Base-by-base conservation (phyloP, 2,888 invertebrate genomes). In the Molanna angustata region DNA sequence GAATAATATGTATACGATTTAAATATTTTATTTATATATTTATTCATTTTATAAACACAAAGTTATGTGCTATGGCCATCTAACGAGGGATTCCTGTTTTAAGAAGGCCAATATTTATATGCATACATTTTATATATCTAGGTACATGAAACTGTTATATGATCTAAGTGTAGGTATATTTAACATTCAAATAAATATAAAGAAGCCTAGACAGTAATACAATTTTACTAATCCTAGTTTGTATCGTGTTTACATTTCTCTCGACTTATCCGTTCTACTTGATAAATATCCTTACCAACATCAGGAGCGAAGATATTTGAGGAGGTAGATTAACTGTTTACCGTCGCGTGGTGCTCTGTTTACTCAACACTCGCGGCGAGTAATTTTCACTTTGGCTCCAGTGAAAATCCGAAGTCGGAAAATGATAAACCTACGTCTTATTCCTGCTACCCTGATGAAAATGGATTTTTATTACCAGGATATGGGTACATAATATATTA, bases 251-350 rank as follows among this genome's bases (percentile, higher is more conserved):
- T 27, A 27, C 11, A 27, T 27, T 27, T 27, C 27, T 27, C 27
- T 27, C 27, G 11, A 27, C 27, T 27, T 27, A 4, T 27, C 27
- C 27, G 27, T 27, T 27, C 27, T 11, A 7, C 27, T 27, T 27
- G 27, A 27, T 27, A 27, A 27, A 27, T 27, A 27, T 11, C 27
- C 27, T 27, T 27, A 7, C 27, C 18, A 33, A 35, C 35, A 46
- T 21, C 46, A 18, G 46, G 46, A 35, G 35, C 33, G 14, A 14
- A 46, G 46, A 17, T 46, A 46, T 46, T 46, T 46, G 46, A 46
- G 46, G 37, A 46, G 46, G 46, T 46, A 46, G 46, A 46, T 46
- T 46, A 35, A 35, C 46, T 46, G 46, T 46, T 46, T 46, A 46
- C 46, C 33, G 46, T 46, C 46, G 46, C 46, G 46, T 35, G 46